Conservation (phyloP, 2,797 vertebrate species). For the Eospalax fontanierii region DNA sequence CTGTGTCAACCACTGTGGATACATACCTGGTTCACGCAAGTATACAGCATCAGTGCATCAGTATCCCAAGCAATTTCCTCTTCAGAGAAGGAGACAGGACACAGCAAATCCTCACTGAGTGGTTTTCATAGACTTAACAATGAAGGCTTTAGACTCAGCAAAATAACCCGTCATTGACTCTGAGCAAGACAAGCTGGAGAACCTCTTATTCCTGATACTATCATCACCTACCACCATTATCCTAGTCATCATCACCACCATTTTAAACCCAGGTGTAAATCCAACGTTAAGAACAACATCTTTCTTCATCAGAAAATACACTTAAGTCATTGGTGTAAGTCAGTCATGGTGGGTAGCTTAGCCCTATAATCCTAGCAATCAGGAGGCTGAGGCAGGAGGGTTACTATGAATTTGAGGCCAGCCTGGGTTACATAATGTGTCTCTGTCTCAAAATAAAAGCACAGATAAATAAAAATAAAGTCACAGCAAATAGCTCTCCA, state of each 20-base stretch:
- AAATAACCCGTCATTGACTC: background rate
- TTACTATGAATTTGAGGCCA: background rate
- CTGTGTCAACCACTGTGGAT: background rate
- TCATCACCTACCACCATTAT: background rate
- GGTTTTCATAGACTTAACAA: background rate
- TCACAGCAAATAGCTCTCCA: background rate
- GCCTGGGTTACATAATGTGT: background rate
- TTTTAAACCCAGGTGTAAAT: background rate
- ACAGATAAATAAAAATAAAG: background rate
- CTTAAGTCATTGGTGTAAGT: background rate
- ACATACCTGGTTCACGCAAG: background rate
- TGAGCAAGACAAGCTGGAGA: background rate
- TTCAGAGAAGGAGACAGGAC: background rate
- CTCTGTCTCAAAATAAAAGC: too few relatives aligned
- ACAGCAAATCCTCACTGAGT: background rate
- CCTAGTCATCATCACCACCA: background rate
- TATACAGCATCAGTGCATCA: rapidly evolving
- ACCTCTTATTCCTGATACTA: background rate
- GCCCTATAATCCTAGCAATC: background rate
- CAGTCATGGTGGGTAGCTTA: background rate
- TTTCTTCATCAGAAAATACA: background rate
- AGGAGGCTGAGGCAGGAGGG: background rate
- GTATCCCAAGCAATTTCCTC: background rate
- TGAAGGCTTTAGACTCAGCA: background rate
- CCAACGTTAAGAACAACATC: background rate